phyloP scores from a whole-genome alignment of 2,888 invertebrate species.

The Zhengitettix transpicula region DNA sequence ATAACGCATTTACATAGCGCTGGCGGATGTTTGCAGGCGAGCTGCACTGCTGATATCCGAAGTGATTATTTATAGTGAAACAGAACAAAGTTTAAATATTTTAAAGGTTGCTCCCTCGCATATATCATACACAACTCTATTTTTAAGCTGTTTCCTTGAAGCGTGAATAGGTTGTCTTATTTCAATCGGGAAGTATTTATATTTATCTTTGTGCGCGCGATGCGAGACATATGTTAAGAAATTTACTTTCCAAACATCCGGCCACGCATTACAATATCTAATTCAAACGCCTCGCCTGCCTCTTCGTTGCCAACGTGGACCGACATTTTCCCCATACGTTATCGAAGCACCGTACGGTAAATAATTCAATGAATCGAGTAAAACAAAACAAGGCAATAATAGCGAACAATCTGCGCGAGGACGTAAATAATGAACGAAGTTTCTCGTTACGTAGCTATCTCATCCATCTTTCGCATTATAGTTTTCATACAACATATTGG shows the following conservation, averaged over 20 bases:
- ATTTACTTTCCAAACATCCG: constrained; percentile 13
- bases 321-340: not conserved
- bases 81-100: constrained; percentile 12
- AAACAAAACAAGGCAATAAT: not conserved
- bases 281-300: constrained; percentile 4
- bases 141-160: constrained; percentile 11
- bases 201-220: constrained; percentile 10
- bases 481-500: not conserved
- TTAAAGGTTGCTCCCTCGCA: constrained; percentile 7
- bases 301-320: not conserved
- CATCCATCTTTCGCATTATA: not conserved
- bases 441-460: not conserved
- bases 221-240: constrained; percentile 12
- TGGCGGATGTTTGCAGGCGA: not conserved
- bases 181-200: constrained; percentile 13
- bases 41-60: not conserved
- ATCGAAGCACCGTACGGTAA: not conserved
- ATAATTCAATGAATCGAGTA: not conserved
- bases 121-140: constrained; percentile 8
- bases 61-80: constrained; percentile 9
- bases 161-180: constrained; percentile 11
- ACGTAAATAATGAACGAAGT: not conserved
- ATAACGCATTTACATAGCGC: not conserved
- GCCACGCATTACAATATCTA: constrained; percentile 10
- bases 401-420: not conserved